Evolutionary conservation across 30 jellyfish, hydroid and myxozoan genomes (phyloP).

Genomic region (Cassiopea andromeda): DNA sequence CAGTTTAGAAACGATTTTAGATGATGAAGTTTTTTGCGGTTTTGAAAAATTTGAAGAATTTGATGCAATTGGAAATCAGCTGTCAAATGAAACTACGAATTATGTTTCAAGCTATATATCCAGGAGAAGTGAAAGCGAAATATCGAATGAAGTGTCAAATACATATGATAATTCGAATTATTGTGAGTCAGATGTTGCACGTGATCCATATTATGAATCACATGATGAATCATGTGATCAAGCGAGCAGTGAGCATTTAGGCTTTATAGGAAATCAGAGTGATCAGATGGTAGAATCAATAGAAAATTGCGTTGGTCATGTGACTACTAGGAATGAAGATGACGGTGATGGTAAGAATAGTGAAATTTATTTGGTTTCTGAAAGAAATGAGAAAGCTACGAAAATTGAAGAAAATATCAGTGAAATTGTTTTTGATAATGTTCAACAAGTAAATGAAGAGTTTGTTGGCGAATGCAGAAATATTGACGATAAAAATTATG

Average conservation of each 20-base stretch:
- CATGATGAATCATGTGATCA: not conserved
- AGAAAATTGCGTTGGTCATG: not conserved
- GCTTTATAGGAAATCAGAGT: no score
- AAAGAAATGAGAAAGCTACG: not conserved
- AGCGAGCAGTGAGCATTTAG: not conserved
- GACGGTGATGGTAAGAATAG: not conserved
- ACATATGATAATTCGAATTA: not conserved
- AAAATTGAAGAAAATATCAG: not conserved
- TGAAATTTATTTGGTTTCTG: not conserved
- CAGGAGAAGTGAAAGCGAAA: not conserved
- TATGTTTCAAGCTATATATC: not conserved
- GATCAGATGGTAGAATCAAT: no score
- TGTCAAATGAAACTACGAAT: not conserved
- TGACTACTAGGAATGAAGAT: not conserved
- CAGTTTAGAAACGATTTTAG: not conserved
- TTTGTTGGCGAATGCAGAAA: no score
- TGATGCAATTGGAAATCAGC: not conserved
- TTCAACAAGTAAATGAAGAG: not conserved
- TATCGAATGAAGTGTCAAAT: not conserved
- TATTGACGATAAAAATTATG: not conserved
- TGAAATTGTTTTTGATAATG: not conserved
- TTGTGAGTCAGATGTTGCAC: not conserved
- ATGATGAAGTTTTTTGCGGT: not conserved
- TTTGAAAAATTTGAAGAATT: slow-evolving; percentile 5
- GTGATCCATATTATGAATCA: not conserved